Conservation (phyloP, 2,888 invertebrate species). For the Mystacides longicornis region DNA sequence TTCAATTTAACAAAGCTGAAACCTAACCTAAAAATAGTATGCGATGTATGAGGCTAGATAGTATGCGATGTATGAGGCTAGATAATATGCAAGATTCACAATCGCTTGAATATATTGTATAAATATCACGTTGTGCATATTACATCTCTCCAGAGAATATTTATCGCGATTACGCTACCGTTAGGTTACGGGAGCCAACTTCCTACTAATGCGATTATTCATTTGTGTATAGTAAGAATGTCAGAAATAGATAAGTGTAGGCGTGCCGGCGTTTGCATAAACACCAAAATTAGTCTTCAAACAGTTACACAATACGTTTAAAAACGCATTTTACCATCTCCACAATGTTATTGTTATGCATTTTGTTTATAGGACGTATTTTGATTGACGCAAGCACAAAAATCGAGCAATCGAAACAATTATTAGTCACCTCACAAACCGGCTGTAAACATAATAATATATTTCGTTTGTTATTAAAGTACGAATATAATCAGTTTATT, state of each 20-base stretch:
- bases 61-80: no score
- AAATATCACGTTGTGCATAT: no score
- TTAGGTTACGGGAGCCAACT: conserved; percentile 1
- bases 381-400: conserved; percentile 1
- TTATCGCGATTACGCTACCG: background rate
- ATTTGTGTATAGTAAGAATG: conserved; percentile 3
- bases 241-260: conserved; percentile 20
- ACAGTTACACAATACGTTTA: background rate
- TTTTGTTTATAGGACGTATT: no score
- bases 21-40: no score
- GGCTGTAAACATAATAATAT: conserved; percentile 16
- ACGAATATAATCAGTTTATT: background rate
- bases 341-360: no score
- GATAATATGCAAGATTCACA: no score
- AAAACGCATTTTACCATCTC: background rate
- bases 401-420: conserved; percentile 6
- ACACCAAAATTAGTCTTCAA: conserved; percentile 10
- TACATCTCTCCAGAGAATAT: background rate
- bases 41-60: no score
- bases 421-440: conserved; percentile 5
- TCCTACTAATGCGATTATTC: background rate
- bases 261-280: conserved; percentile 20
- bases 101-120: no score
- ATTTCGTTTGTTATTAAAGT: no score
- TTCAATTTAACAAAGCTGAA: no score